These are phyloP conservation scores for Pegoplata infirma DNA, from an alignment of 2,888 invertebrate genomes.

Conservation along the genomic window DNA sequence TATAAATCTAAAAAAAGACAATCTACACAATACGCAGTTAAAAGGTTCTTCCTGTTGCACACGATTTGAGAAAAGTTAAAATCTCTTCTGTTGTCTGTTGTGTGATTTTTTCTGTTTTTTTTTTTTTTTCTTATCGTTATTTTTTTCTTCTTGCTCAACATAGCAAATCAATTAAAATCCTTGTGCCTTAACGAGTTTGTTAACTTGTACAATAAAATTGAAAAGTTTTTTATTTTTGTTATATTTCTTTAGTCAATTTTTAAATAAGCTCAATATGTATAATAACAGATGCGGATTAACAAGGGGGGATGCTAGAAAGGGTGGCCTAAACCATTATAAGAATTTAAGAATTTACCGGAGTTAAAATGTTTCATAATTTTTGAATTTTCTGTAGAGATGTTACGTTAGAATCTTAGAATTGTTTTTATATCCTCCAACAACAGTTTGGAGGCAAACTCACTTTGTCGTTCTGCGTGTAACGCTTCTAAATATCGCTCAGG, in stretches of 20 bases:
- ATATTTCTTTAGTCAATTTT: neutral
- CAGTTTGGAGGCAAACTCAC: too few species aligned
- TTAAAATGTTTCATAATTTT: too few species aligned
- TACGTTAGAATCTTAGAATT: too few species aligned
- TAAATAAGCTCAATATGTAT: too few species aligned
- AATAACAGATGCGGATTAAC: too few species aligned
- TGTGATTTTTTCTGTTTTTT: neutral
- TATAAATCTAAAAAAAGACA: slow-evolving; percentile 1
- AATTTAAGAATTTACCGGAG: too few species aligned
- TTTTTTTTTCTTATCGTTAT: slow-evolving; percentile 3
- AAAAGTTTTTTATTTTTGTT: slow-evolving; percentile 38
- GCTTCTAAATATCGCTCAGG: too few species aligned
- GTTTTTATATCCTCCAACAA: too few species aligned
- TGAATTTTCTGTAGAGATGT: too few species aligned
- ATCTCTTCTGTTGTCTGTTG: slow-evolving; percentile 24
- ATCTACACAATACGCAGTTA: slow-evolving; percentile 11
- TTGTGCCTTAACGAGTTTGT: slow-evolving; percentile 48
- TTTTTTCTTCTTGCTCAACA: slow-evolving; percentile 39
- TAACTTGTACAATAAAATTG: slow-evolving; percentile 37
- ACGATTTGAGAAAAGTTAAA: slow-evolving; percentile 47
- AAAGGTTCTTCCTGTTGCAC: slow-evolving; percentile 39
- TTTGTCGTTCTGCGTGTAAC: too few species aligned
- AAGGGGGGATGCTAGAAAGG: too few species aligned
- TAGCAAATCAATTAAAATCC: slow-evolving; percentile 58
- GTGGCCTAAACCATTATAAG: too few species aligned